Evolutionary conservation across 2,113 vertebrate genomes (phyloP).

Genomic region (Semnornis frantzii): DNA sequence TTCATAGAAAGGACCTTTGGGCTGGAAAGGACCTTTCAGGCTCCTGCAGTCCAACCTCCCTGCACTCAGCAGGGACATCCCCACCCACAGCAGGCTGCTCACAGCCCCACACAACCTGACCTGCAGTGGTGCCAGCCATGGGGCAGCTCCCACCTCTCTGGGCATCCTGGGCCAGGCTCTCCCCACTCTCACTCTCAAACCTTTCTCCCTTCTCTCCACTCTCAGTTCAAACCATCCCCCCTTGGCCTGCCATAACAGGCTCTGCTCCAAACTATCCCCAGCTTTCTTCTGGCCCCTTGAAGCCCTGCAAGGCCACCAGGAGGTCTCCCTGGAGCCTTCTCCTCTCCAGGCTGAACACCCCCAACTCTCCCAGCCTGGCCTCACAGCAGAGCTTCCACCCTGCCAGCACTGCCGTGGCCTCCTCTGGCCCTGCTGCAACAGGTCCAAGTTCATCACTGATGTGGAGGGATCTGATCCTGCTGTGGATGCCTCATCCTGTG

Average conservation of each 20-base stretch:
- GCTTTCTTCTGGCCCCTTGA: neutral
- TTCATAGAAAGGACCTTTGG: neutral
- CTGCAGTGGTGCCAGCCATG: neutral
- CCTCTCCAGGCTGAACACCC: neutral
- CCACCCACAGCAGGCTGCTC: accelerated
- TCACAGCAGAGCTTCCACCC: neutral
- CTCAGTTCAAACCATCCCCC: neutral
- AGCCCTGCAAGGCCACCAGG: neutral
- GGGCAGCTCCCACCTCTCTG: neutral
- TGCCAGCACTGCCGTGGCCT: accelerated
- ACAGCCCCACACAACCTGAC: accelerated
- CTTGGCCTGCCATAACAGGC: neutral
- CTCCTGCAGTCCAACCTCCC: accelerated
- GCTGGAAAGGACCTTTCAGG: neutral
- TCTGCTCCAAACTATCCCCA: neutral
- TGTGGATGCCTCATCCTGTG: neutral
- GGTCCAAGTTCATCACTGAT: neutral
- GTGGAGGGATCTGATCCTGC: neutral
- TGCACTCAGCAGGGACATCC: neutral
- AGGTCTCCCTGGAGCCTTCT: neutral
- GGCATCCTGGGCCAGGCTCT: neutral
- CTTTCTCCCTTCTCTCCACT: neutral
- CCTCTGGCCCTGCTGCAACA: accelerated
- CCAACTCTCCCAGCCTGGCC: neutral
- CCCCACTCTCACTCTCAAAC: accelerated